These are phyloP conservation scores for Scalopus aquaticus DNA, from an alignment of 2,113 vertebrate species.

Conservation along the genomic window DNA sequence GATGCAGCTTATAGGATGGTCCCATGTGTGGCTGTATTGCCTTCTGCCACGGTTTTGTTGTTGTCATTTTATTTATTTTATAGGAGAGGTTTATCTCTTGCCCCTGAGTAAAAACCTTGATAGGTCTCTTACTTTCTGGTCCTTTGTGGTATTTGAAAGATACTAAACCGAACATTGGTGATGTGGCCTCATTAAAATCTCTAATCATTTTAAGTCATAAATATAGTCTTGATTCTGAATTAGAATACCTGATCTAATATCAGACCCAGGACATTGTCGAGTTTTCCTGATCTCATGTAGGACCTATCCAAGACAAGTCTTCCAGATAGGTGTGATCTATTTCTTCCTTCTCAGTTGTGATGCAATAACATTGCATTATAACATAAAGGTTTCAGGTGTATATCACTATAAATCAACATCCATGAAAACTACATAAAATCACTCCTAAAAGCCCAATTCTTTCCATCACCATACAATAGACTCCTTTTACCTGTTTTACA, in stretches of 20 bases:
- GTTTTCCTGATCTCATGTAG: background rate
- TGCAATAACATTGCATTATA: no score
- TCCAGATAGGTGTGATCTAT: fast-evolving
- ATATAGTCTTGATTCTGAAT: background rate
- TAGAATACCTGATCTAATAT: fast-evolving
- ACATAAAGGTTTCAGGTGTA: no score
- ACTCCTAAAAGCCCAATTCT: no score
- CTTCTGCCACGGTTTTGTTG: fast-evolving
- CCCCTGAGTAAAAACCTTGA: no score
- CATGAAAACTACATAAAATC: no score
- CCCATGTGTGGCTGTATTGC: no score
- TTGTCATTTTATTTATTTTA: no score
- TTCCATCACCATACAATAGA: no score
- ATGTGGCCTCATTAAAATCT: no score
- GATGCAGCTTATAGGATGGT: fast-evolving
- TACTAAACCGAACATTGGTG: background rate
- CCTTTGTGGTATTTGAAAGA: background rate
- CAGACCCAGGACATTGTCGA: fast-evolving
- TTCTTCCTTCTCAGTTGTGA: background rate
- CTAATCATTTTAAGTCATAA: background rate
- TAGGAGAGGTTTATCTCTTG: background rate
- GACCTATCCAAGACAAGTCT: background rate
- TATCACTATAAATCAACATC: no score
- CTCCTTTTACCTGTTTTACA: no score
- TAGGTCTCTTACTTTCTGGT: no score